Conservation (phyloP, 2,113 vertebrate genomes). For the Lates calcarifer region DNA sequence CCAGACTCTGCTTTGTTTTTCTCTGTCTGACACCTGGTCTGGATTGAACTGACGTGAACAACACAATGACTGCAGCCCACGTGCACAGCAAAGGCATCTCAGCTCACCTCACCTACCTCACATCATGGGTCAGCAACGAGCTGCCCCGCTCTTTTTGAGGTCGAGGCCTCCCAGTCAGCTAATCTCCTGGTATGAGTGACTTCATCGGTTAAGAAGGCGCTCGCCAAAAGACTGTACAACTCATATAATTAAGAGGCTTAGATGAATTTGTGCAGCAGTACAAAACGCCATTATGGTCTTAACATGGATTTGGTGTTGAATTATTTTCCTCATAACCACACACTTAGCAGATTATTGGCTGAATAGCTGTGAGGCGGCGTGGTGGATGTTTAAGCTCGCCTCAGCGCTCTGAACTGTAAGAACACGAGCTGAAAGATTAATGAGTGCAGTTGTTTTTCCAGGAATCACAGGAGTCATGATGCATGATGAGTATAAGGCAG, state of each 20-base stretch:
- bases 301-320: conserved; percentile 69
- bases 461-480: conserved; percentile 44
- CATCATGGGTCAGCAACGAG: conserved; percentile 60
- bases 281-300: conserved; percentile 70
- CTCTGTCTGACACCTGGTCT: conserved; percentile 2
- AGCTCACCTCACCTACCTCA: conserved; percentile 11
- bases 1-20: not conserved
- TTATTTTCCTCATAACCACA: conserved; percentile 61
- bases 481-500: no score
- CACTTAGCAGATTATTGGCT: conserved; percentile 51
- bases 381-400: conserved; percentile 32
- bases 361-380: not conserved
- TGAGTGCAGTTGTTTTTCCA: conserved; percentile 51
- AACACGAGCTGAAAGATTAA: conserved; percentile 56
- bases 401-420: conserved; percentile 6
- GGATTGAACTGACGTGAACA: not conserved
- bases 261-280: conserved; percentile 69
- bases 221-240: conserved; percentile 58
- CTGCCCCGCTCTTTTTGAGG: conserved; percentile 42
- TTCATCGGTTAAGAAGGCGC: conserved; percentile 74
- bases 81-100: not conserved
- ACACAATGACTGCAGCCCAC: not conserved
- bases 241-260: conserved; percentile 78
- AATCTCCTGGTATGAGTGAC: conserved; percentile 81
- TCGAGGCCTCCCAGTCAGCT: conserved; percentile 64